Conservation (phyloP, 2,888 invertebrate genomes). For the Hipparchia semele region DNA sequence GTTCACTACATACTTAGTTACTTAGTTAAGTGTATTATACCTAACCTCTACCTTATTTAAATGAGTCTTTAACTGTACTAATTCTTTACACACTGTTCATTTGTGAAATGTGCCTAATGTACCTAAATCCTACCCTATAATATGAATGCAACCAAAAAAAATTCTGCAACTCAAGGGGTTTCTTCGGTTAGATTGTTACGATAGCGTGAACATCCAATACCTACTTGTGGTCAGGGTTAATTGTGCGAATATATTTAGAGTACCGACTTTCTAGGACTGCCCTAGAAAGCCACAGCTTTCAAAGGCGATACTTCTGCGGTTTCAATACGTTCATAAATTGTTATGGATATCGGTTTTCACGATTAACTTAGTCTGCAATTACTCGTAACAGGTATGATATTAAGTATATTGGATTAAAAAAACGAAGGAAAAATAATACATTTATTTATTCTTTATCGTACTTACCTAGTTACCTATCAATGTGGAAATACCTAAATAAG, state of each 20-base stretch:
- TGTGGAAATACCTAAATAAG: too few species aligned
- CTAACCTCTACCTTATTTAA: too few species aligned
- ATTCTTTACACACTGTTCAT: too few species aligned
- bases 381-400: too few species aligned
- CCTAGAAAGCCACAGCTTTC: conserved; percentile 59
- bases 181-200: not conserved
- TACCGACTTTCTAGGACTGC: conserved; percentile 64
- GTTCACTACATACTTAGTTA: too few species aligned
- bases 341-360: not conserved
- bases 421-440: too few species aligned
- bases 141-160: not conserved
- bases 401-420: too few species aligned
- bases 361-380: not conserved
- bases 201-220: conserved; percentile 17
- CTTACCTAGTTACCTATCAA: too few species aligned
- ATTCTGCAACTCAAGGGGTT: not conserved
- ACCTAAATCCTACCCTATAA: too few species aligned
- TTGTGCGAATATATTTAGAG: conserved; percentile 55
- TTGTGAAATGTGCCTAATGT: not conserved
- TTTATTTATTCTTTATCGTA: too few species aligned
- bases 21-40: too few species aligned
- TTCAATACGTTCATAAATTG: conserved; percentile 3
- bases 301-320: conserved; percentile 26
- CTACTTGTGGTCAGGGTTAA: conserved; percentile 53
- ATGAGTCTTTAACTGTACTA: too few species aligned